phyloP scores from a whole-genome alignment of 2,888 invertebrate species.

The Agonopterix subpropinquella region DNA sequence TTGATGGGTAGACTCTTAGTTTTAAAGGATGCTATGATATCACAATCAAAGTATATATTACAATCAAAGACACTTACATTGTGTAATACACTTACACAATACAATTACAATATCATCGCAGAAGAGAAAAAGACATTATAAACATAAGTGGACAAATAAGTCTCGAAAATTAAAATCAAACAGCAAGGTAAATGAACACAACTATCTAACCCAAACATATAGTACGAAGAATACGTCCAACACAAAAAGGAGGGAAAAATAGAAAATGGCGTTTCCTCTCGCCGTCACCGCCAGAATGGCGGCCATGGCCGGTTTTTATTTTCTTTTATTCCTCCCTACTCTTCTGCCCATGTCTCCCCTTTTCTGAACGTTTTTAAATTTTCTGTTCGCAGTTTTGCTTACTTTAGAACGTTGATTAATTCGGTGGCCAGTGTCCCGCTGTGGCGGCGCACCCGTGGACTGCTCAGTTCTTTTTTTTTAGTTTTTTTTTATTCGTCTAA shows the following conservation, averaged over 20 bases:
- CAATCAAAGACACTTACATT: too few species aligned
- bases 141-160: too few species aligned
- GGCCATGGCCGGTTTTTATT: slow-evolving; percentile 39
- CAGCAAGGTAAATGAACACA: background rate
- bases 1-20: too few species aligned
- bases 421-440: slow-evolving; percentile 59
- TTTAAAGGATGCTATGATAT: too few species aligned
- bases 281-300: slow-evolving; percentile 67
- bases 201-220: slow-evolving; percentile 1
- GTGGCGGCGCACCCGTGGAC: slow-evolving; percentile 57
- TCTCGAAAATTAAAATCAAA: too few species aligned
- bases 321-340: slow-evolving; percentile 14
- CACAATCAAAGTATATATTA: too few species aligned
- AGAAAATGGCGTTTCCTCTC: slow-evolving; percentile 62
- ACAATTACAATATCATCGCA: too few species aligned
- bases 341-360: slow-evolving; percentile 37
- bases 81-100: too few species aligned
- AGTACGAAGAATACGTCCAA: slow-evolving; percentile 5
- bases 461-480: slow-evolving; percentile 39
- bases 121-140: too few species aligned
- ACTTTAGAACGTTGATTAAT: slow-evolving; percentile 65
- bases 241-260: slow-evolving; percentile 46
- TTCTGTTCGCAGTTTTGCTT: slow-evolving; percentile 40
- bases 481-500: slow-evolving; percentile 22
- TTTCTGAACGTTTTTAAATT: slow-evolving; percentile 42